Evolutionary conservation across 2,888 invertebrate species (phyloP), one percentile per base, ranked within the genome.

Genomic region (Melanargia galathea): DNA sequence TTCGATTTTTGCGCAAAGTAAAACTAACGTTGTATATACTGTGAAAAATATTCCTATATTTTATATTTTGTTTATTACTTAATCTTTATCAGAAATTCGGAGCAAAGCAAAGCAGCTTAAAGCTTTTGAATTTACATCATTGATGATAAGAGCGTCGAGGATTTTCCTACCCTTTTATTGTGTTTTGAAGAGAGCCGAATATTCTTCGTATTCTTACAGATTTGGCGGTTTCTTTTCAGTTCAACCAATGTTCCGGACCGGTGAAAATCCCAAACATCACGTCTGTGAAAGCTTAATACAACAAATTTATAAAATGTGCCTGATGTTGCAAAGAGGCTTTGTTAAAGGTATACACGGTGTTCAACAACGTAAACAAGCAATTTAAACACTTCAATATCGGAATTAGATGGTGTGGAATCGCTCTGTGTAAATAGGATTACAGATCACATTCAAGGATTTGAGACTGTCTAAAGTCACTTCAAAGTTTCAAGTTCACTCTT

Each of bases 91-190:
- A 49, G 3, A 49, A 30, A 49, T 30, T 49, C 49, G 1, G n/a
- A 16, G n/a, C 13, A 16, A n/a, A 5, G 49, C n/a, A 49, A 49
- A 49, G 24, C 48, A 26, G 48, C 48, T 49, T 49, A 49, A 26
- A 26, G 49, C n/a, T 49, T 30, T 49, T 30, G 16, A 30, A 30
- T 49, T 52, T 52, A 20, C 7, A 7, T 35, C 35, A 7, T 18
- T 35, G 33, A 33, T 52, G 20, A 33, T 2, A 33, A 18, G 11
- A 33, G 16, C 11, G 33, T 11, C 6, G 13, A 6, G 33, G 18
- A 52, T 52, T 30, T 49, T 30, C 26, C 26, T 40, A 40, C 6
- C 7, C 8, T 16, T 16, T 40, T 13, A 18, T 52, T 52, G 33
- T 22, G 13, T 16, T 52, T 20, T 35, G 16, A 13, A 20, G 33